A percentile compares a stretch with the other conserved stretches of the same genome.
Conservation (phyloP, 2,888 invertebrate species). For the Sylvicola cinctus region DNA sequence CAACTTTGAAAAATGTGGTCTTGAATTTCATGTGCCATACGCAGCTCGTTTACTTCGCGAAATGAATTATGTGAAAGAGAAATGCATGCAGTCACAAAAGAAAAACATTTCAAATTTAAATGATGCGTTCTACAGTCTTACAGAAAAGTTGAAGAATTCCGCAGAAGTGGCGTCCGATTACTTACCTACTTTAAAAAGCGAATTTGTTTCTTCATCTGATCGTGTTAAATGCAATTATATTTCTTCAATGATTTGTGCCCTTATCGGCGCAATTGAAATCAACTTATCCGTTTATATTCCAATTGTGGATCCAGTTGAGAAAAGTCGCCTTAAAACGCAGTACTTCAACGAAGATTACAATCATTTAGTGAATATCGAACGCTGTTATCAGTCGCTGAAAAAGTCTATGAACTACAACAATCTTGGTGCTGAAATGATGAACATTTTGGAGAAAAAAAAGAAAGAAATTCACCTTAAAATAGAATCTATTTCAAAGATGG, state of each 20-base stretch:
- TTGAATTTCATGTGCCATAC: slow-evolving; percentile 8
- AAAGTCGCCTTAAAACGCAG: slow-evolving; percentile 46
- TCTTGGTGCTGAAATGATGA: slow-evolving; percentile 17
- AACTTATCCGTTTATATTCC: slow-evolving; percentile 40
- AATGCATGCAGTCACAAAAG: no score
- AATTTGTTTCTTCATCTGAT: no score
- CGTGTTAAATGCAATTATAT: slow-evolving; percentile 2
- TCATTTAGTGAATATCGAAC: slow-evolving; percentile 32
- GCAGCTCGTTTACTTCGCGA: slow-evolving; percentile 15
- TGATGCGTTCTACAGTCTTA: no score
- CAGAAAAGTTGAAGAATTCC: no score
- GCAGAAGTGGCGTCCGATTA: no score
- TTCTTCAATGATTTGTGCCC: slow-evolving; percentile 12
- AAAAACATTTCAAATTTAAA: no score
- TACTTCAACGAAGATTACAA: slow-evolving; percentile 48
- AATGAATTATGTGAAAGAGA: slow-evolving; percentile 13
- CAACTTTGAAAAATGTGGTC: slow-evolving; percentile 3
- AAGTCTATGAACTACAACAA: slow-evolving; percentile 20
- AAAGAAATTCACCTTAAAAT: slow-evolving; percentile 7
- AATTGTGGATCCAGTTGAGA: slow-evolving; percentile 65
- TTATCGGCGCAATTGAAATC: slow-evolving; percentile 31
- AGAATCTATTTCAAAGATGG: slow-evolving; percentile 15
- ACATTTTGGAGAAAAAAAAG: slow-evolving; percentile 11
- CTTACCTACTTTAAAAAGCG: no score
- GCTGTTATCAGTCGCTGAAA: slow-evolving; percentile 30